These are phyloP conservation scores for Gavialis gangeticus DNA, from an alignment of 2,113 vertebrate genomes.

Conservation along the genomic window DNA sequence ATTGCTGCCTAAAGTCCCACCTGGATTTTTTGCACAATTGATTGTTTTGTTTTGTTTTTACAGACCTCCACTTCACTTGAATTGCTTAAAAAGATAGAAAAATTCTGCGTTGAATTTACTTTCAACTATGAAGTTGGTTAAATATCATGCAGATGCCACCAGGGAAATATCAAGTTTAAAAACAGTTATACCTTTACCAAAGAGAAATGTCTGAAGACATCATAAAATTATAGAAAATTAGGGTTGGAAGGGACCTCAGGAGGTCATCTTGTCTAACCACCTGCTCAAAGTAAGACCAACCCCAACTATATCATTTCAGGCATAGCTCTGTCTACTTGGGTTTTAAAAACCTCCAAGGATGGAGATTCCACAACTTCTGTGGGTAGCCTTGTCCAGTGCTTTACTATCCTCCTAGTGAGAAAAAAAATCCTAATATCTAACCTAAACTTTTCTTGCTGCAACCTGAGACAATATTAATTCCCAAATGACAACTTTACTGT, in stretches of 20 bases:
- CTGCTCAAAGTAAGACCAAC: too few relatives aligned
- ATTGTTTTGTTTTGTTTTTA: background rate
- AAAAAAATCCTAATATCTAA: too few relatives aligned
- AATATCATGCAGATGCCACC: background rate
- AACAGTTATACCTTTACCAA: background rate
- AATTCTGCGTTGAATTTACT: background rate
- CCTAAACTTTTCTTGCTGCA: too few relatives aligned
- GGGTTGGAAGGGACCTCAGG: too few relatives aligned
- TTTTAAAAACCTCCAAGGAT: too few relatives aligned
- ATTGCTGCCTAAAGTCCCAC: background rate
- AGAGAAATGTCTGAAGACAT: background rate
- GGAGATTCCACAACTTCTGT: too few relatives aligned
- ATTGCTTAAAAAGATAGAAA: background rate
- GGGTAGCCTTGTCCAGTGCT: too few relatives aligned
- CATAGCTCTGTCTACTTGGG: too few relatives aligned
- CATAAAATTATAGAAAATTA: too few relatives aligned
- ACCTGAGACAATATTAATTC: background rate
- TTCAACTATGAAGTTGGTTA: background rate
- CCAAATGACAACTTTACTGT: accelerated
- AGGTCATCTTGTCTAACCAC: too few relatives aligned
- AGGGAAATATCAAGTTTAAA: background rate
- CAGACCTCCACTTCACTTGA: background rate
- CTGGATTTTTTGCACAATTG: background rate
- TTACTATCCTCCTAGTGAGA: too few relatives aligned
- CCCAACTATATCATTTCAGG: too few relatives aligned